Evolutionary conservation across 2,797 vertebrate species (phyloP).

Genomic region (Gambusia yucatana): DNA sequence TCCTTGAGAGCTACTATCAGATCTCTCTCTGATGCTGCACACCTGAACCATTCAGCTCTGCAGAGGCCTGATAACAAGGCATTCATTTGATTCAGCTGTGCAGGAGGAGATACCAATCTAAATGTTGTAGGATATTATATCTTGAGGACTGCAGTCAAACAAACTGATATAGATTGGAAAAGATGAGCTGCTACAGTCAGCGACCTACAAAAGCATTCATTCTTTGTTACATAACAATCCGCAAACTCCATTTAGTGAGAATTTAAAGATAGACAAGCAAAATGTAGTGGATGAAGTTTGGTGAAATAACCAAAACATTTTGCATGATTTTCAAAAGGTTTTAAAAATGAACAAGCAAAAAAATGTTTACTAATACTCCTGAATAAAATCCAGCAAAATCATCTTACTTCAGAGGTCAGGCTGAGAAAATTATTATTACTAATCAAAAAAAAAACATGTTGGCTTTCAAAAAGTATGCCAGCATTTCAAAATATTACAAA

Average conservation of each 20-base stretch:
- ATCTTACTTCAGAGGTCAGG: not conserved
- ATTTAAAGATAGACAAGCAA: not conserved
- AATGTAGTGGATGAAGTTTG: not conserved
- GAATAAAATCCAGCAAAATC: not conserved
- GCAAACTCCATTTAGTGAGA: not conserved
- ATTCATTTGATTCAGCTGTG: not conserved
- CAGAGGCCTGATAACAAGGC: not conserved
- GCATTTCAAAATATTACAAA: not conserved
- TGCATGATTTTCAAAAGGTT: not conserved
- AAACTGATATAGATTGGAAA: not conserved
- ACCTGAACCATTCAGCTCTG: not conserved
- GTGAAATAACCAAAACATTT: not conserved
- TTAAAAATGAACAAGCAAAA: not conserved
- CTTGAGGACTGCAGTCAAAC: not conserved
- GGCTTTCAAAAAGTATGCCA: not conserved
- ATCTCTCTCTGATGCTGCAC: not conserved
- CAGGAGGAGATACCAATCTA: not conserved
- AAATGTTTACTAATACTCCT: not conserved
- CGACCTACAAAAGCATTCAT: not conserved
- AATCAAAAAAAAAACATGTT: not conserved
- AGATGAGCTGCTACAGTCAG: not conserved
- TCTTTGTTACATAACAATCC: not conserved
- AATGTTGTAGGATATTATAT: not conserved
- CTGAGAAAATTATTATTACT: not conserved
- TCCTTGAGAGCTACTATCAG: not conserved